Evolutionary conservation across 2,888 invertebrate species (phyloP).

Genomic region (Habroteleia sp.): DNA sequence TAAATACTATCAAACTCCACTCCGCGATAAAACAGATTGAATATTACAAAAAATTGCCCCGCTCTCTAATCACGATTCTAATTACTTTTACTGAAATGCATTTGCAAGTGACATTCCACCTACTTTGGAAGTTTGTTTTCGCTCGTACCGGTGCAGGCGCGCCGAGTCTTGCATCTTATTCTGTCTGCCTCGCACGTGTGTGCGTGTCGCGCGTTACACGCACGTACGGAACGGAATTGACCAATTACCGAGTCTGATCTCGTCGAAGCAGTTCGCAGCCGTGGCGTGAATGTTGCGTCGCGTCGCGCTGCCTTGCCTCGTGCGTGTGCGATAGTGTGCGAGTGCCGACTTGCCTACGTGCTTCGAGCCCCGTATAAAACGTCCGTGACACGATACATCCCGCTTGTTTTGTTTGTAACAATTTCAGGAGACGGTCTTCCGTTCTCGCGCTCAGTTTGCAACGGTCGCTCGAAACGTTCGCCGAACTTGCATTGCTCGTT

Average conservation of each 20-base stretch:
- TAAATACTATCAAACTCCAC: too few species aligned
- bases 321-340: constrained; percentile 3
- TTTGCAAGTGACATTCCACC: too few species aligned
- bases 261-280: constrained; percentile 3
- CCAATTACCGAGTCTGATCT: constrained; percentile 28
- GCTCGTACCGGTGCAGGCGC: too few species aligned
- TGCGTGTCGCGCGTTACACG: neutral
- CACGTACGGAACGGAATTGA: constrained; percentile 16
- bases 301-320: neutral
- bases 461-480: constrained; percentile 66
- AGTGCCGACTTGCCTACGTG: constrained; percentile 70
- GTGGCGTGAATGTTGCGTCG: constrained; percentile 17
- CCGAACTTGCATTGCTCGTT: constrained; percentile 12
- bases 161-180: too few species aligned
- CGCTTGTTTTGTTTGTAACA: constrained; percentile 62
- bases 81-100: too few species aligned
- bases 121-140: too few species aligned
- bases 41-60: too few species aligned
- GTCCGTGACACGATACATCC: constrained; percentile 64
- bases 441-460: constrained; percentile 63
- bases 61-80: too few species aligned
- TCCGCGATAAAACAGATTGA: too few species aligned
- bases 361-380: constrained; percentile 72
- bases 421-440: constrained; percentile 57
- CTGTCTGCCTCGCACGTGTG: neutral